Evolutionary conservation across 2,113 vertebrate genomes (phyloP).

Genomic region (Mixornis gularis): DNA sequence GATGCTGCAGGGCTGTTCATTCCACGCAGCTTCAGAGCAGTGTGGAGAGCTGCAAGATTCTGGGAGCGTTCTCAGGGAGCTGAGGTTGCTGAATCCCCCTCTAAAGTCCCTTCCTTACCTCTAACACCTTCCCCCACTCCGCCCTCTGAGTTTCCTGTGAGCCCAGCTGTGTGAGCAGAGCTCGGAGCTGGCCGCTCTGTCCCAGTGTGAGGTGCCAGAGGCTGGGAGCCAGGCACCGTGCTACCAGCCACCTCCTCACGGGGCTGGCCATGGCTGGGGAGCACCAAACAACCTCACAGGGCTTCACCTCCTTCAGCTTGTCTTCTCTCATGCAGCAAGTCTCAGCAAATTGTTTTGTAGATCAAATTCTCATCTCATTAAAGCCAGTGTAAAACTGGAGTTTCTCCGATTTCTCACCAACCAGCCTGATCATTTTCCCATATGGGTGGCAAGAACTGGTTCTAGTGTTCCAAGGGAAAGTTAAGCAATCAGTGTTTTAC

Average conservation of each 20-base stretch:
- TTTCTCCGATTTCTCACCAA: background rate
- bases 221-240: background rate
- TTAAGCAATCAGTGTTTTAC: background rate
- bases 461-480: background rate
- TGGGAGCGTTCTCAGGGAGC: background rate
- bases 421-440: background rate
- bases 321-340: background rate
- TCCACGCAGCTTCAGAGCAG: background rate
- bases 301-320: background rate
- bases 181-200: background rate
- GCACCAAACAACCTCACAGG: background rate
- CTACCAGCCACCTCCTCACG: background rate
- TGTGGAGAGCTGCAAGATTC: fast-evolving
- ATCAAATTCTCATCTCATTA: background rate
- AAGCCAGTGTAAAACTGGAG: background rate
- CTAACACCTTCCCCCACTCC: background rate
- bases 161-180: background rate
- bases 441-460: background rate
- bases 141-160: background rate
- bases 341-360: background rate
- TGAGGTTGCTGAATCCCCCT: background rate
- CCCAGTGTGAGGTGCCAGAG: background rate
- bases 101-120: background rate
- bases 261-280: background rate
- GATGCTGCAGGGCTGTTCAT: background rate